phyloP scores from a whole-genome alignment of 2,888 invertebrate species.

The Lithophane socia region DNA sequence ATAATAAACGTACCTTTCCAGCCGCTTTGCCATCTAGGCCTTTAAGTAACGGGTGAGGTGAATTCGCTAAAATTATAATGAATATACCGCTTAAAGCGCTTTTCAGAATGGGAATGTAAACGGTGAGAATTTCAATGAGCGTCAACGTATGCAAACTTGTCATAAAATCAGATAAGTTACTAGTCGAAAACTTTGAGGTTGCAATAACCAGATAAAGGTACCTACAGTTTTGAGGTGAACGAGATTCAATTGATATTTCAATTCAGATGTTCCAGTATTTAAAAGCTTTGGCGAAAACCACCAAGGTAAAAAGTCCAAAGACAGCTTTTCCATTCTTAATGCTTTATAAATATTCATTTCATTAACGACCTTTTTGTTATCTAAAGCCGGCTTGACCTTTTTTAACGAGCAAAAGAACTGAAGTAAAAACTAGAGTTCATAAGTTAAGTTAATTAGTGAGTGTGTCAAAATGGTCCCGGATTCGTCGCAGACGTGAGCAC shows the following conservation, averaged over 20 bases:
- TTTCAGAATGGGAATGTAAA: slow-evolving; percentile 40
- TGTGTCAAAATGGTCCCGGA: slow-evolving; percentile 71
- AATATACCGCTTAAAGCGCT: slow-evolving; percentile 50
- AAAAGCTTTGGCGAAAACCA: slow-evolving; percentile 12
- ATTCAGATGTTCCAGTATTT: background rate
- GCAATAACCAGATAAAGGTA: background rate
- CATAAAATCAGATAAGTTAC: slow-evolving; percentile 41
- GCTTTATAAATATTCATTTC: slow-evolving; percentile 58
- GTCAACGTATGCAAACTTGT: slow-evolving; percentile 24
- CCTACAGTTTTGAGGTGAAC: background rate
- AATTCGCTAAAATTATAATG: slow-evolving; percentile 73
- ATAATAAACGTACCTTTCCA: slow-evolving; percentile 80
- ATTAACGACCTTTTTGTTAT: slow-evolving; percentile 55
- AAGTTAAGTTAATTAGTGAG: slow-evolving; percentile 72
- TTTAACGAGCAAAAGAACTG: slow-evolving; percentile 68
- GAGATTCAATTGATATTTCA: slow-evolving; percentile 14
- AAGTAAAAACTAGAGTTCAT: slow-evolving; percentile 64
- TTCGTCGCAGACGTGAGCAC: slow-evolving; percentile 69
- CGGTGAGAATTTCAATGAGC: slow-evolving; percentile 49
- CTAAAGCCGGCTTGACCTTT: slow-evolving; percentile 65
- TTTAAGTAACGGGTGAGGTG: slow-evolving; percentile 76
- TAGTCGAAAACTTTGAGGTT: slow-evolving; percentile 7
- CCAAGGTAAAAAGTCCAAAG: slow-evolving; percentile 13
- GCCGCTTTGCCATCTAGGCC: slow-evolving; percentile 82
- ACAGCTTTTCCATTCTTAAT: slow-evolving; percentile 27